Base-by-base conservation (phyloP, 2,113 vertebrate genomes). In the Chaetorhynchus papuensis region DNA sequence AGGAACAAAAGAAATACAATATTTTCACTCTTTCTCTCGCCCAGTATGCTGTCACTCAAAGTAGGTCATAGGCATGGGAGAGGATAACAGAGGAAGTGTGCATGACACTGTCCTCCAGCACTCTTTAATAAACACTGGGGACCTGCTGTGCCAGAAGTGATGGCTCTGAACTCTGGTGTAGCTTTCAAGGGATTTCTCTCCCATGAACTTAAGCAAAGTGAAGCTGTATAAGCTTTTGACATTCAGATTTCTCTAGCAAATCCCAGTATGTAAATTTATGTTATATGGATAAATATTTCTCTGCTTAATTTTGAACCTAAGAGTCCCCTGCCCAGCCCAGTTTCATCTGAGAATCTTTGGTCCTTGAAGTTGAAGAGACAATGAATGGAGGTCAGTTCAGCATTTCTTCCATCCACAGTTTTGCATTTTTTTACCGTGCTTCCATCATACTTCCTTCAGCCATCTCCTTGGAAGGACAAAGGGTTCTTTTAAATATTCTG, bases 281-380 rank as follows among this genome's bases (percentile, higher is more conserved):
- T 52, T 7, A 19, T 10, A 39, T 33, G 16, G 16, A 39, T 71
- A 53, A 87, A 49, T 50, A 41, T 60, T 4, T 69, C 9, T 47
- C 9, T n/a, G 35, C 6, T 28, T 15, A 26, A n/a, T 74, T 92
- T 90, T 74, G 31, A 61, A 35, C 12, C 18, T 54, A 49, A 61
- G 31, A 15, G 16, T 9, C 2, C 2, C 2, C 2, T 39, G 13
- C 13, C 5, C 15, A n/a, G 3, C 1, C 3, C 12, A 21, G 6
- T 75, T 82, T 57, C n/a, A 19, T 26, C 4, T 47, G 35, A 60
- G 6, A 72, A 28, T 18, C 10, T 68, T 68, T 68, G 4, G 4
- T 45, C 20, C 17, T 59, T 68, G 19, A 65, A 42, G 11, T 12
- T 42, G 27, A 70, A 49, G n/a, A n/a, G 33, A 54, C 3, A 31